Evolutionary conservation across 2,113 vertebrate genomes (phyloP), one percentile per base, ranked within the genome.

Genomic region (Tichodroma muraria): DNA sequence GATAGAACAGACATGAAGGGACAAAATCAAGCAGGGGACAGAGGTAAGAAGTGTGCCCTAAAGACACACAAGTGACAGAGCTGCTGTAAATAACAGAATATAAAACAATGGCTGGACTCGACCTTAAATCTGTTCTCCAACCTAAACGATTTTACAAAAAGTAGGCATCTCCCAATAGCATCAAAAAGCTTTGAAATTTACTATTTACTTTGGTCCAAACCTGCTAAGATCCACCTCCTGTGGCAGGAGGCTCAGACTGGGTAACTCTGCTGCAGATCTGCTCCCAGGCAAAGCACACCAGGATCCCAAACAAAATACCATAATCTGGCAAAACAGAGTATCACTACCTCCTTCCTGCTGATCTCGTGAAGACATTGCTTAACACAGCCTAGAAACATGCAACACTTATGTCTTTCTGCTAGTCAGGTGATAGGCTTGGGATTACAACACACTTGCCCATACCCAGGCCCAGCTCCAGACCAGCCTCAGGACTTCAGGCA

Each of bases 351-450:
- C 94, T 93, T 94, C 89, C 85, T 61, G 50, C 50, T 40, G 94
- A 91, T 92, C 97, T 97, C 42, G 73, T 96, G 95, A 94, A 89
- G 91, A 94, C 82, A 75, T 68, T 96, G 96, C 94, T 85, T 94
- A 95, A 96, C 54, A 85, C 57, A 91, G 75, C 73, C 52, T 33
- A 82, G 85, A 96, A 94, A 91, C 90, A 90, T 65, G 90, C 30
- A 94, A 84, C 85, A 95, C 83, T 96, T 76, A 79, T 92, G 85
- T 88, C 49, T 94, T 80, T 83, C 85, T 85, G 44, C 85, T 81
- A 54, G 83, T 94, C 89, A 93, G 68, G 93, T 89, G 87, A 69
- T 50, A 78, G 75, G 68, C 52, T 91, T 65, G 77, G 90, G 90
- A 70, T 96, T 96, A 89, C 95, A 96, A 95, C 96, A 97, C 88